Base-by-base conservation (phyloP, 2,888 invertebrate species). In the Drosophila bunnanda region DNA sequence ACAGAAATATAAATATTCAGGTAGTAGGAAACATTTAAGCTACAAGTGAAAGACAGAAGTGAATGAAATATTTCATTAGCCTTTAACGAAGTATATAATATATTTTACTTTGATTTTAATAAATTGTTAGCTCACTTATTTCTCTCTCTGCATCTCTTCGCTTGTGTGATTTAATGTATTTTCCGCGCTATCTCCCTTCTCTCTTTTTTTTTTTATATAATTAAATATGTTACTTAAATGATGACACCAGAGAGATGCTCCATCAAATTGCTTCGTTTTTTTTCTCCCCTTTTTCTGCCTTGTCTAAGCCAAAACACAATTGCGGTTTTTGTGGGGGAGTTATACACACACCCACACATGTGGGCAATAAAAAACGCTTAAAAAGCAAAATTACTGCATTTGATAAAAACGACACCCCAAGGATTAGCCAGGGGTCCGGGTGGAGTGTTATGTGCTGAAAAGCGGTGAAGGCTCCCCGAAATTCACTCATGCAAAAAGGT, bases 361-460 rank as follows among this genome's bases (percentile, higher is more conserved):
- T 34, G 32, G 20, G 50, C 70, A 71, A 76, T 75, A 59, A 67
- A 73, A 76, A 79, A 46, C 72, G 75, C 75, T 86, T 82, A 66
- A 79, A 67, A 70, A 71, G 60, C 55, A 72, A 65, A 74, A 60
- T 74, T 69, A 54, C 70, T 54, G 68, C 75, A 72, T 70, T 75
- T 67, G 66, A 59, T 59, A 68, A 65, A 72, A 65, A 70, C 66
- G 56, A 73, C 68, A 74, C 76, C 76, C 69, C 74, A 79, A 76
- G 79, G 84, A 79, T 78, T 79, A 66, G 58, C 64, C 67, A 43
- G 65, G 56, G 54, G 38, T 52, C 25, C 12, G 52, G 66, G 13
- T 1, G 15, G 46, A 12, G 32, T 15, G 4, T 50, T 50, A 9
- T 34, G 50, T 50, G 50, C 9, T 52, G 50, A 52, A 52, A 34